Evolutionary conservation across 1,140 invertebrate genomes (phyloP).

Genomic region (Sminthurinus signatus): DNA sequence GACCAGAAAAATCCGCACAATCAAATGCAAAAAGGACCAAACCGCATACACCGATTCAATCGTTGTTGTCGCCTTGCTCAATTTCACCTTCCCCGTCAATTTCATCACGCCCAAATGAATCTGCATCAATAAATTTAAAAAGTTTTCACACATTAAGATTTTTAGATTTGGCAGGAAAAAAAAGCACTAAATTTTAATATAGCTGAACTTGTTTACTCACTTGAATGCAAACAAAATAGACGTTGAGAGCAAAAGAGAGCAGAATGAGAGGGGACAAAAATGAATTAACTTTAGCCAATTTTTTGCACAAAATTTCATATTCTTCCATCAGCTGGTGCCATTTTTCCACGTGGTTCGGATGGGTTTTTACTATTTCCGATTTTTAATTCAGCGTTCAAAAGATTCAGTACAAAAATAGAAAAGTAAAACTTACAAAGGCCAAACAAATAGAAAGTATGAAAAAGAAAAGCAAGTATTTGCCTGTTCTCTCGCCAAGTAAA

Average conservation of each 20-base stretch:
- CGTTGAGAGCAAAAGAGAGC: slow-evolving; percentile 16
- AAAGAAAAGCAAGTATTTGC: too few relatives aligned
- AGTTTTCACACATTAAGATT: too few relatives aligned
- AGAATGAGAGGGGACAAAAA: slow-evolving; percentile 21
- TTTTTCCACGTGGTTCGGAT: background rate
- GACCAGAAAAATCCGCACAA: slow-evolving; percentile 6
- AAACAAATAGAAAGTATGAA: too few relatives aligned
- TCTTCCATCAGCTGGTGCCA: slow-evolving; percentile 13
- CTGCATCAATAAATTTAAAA: too few relatives aligned
- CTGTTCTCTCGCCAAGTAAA: too few relatives aligned
- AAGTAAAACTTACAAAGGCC: background rate
- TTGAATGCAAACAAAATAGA: slow-evolving; percentile 20
- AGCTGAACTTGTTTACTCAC: background rate
- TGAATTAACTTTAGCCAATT: background rate
- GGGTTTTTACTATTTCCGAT: background rate
- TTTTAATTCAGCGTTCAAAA: background rate
- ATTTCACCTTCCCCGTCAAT: too few relatives aligned
- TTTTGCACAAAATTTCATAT: slow-evolving; percentile 1
- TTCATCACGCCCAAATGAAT: too few relatives aligned
- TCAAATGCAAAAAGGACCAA: slow-evolving; percentile 16
- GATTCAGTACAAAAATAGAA: background rate
- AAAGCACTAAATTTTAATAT: background rate
- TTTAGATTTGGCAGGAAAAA: background rate
- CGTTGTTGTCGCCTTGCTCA: background rate
- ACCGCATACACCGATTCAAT: background rate